Evolutionary conservation across 2,888 invertebrate species (phyloP).

Genomic region (Caenorhabditis sinica): DNA sequence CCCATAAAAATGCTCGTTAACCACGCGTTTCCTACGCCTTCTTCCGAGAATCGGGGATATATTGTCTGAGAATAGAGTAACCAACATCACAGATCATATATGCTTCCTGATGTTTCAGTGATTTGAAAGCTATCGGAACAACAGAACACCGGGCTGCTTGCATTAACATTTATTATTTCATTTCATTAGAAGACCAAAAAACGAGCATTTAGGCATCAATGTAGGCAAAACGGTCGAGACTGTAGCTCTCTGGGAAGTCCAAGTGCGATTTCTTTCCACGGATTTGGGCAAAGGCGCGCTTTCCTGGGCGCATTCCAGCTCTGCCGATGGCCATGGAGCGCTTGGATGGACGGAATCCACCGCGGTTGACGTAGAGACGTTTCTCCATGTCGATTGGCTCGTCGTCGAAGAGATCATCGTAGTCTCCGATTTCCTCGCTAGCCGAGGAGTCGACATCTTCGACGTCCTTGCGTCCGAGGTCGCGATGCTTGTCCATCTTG

Average conservation of each 20-base stretch:
- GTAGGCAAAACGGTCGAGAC: background rate
- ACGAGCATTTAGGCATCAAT: constrained; percentile 3
- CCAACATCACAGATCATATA: no score
- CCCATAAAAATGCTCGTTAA: constrained; percentile 5
- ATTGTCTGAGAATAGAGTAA: no score
- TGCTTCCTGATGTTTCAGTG: no score
- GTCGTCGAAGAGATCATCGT: background rate
- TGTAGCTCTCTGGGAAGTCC: constrained; percentile 5
- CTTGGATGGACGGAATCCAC: constrained; percentile 53
- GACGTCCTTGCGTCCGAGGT: background rate
- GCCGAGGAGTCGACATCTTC: background rate
- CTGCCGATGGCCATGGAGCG: constrained; percentile 77
- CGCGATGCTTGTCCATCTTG: background rate
- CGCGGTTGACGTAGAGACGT: constrained; percentile 22
- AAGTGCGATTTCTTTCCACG: background rate
- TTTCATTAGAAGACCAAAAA: background rate
- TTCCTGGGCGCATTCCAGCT: constrained; percentile 78
- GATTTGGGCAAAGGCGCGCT: constrained; percentile 49
- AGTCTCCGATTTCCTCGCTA: background rate
- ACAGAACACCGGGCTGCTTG: no score
- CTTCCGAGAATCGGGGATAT: background rate
- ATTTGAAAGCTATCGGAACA: no score
- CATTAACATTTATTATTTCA: background rate
- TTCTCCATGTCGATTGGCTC: constrained; percentile 3
- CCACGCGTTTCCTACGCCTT: constrained; percentile 11